These are phyloP conservation scores for Sebastes diploproa DNA, from an alignment of 2,797 vertebrate species.

Conservation along the genomic window DNA sequence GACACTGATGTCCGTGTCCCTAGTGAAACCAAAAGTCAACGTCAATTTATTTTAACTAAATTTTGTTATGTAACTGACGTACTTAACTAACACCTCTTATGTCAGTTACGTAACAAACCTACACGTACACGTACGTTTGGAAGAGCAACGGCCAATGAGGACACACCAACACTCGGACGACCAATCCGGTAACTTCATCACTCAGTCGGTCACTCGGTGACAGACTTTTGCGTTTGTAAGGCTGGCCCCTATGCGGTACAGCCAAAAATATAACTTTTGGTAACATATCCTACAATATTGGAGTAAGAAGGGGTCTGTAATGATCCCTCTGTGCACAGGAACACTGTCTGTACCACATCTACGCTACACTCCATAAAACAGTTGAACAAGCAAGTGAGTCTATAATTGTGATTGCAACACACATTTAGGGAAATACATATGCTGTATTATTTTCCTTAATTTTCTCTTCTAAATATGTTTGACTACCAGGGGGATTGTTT, in stretches of 20 bases:
- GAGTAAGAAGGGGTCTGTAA: not conserved
- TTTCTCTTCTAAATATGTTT: not conserved
- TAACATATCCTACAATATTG: too few species aligned
- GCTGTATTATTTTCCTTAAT: not conserved
- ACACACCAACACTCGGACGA: too few species aligned
- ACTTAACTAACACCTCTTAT: too few species aligned
- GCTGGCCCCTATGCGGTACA: not conserved
- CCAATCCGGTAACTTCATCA: too few species aligned
- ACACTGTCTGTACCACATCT: not conserved
- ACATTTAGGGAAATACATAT: not conserved
- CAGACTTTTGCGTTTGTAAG: too few species aligned
- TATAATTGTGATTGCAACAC: not conserved
- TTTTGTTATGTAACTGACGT: too few species aligned
- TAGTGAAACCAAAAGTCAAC: not conserved
- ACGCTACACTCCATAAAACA: not conserved
- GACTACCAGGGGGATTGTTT: not conserved
- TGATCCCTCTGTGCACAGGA: not conserved
- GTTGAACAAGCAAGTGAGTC: not conserved
- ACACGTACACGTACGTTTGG: too few species aligned
- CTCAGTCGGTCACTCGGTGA: too few species aligned
- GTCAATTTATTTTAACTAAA: not conserved
- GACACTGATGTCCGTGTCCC: too few species aligned
- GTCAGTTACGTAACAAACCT: too few species aligned
- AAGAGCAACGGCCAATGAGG: too few species aligned
- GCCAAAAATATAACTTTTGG: not conserved